Evolutionary conservation across 92 coral and sea anemone genomes (phyloP), one percentile per base, ranked within the genome.

Genomic region (Blastomussa wellsi): DNA sequence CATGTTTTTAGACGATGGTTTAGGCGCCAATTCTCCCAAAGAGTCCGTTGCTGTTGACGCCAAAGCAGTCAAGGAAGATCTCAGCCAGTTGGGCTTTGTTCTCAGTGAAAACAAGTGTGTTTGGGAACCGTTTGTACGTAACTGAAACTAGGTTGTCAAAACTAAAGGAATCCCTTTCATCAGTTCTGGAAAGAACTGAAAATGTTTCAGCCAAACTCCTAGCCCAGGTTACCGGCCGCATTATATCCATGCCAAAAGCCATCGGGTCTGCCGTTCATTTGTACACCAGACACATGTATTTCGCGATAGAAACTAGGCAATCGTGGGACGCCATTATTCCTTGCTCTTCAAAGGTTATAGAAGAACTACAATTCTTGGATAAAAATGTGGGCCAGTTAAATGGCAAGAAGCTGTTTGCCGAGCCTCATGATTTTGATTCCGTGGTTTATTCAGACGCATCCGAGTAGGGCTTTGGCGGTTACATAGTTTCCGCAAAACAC

Each of bases 401-500:
- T 66, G 90, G 90, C 57, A 74, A 52, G 75, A 49, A 39, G 49
- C 24, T 82, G 82, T 87, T 87, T 47, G 60, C 6, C 10, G 78
- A 87, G 57, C 90, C 87, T n/a, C 87, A 55, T 10, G 66, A 37
- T 1, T 87, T 81, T 48, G 87, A 87, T 80, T 73, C 84, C 78
- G 74, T 87, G 77, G 87, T 87, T 22, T 87, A 87, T 59, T 82
- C 78, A 60, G 90, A 87, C 55, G 91, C 88, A 38, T 88, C 91
- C 32, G 91, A 66, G 53, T 88, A 24, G n/a, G 88, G 91, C 4
- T 83, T 77, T 77, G 87, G 87, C 33, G 90, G 90, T 53, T 44
- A 44, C 49, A 4, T 87, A 80, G 51, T 80, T 57, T 87, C 90
- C 41, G 79, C 66, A 26, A 64, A 76, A 37, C 72, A 72, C 73